These are phyloP conservation scores for Acanthochromis polyacanthus DNA, from an alignment of 2,113 vertebrate species.

Conservation along the genomic window DNA sequence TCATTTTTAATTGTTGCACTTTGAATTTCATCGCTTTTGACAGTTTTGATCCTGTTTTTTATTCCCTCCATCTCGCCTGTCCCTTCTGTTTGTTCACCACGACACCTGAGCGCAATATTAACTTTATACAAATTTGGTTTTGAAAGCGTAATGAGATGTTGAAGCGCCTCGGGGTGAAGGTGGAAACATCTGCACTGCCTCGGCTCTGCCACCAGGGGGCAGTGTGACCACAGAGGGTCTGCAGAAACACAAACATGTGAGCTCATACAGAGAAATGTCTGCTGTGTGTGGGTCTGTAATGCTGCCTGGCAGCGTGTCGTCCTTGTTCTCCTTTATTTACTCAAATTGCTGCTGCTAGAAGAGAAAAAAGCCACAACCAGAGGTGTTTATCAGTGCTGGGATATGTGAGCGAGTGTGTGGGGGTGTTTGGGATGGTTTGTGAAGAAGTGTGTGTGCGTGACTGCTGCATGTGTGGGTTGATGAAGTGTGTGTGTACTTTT, in stretches of 20 bases:
- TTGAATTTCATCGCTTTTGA: not conserved
- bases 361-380: not conserved
- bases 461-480: slow-evolving; percentile 15
- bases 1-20: slow-evolving; percentile 3
- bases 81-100: not conserved
- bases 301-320: slow-evolving; percentile 20
- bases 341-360: slow-evolving; percentile 28
- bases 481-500: slow-evolving; percentile 2
- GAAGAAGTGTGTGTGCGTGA: not conserved
- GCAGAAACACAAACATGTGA: slow-evolving; percentile 10
- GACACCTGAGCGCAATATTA: slow-evolving; percentile 28
- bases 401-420: not conserved
- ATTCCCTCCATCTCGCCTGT: slow-evolving; percentile 4
- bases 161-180: slow-evolving; percentile 13
- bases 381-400: slow-evolving; percentile 6
- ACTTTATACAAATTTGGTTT: slow-evolving; percentile 22
- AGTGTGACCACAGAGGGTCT: slow-evolving; percentile 40
- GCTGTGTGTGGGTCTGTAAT: slow-evolving; percentile 49
- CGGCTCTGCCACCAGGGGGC: slow-evolving; percentile 42
- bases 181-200: not conserved
- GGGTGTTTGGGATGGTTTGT: slow-evolving; percentile 10
- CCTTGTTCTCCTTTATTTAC: slow-evolving; percentile 33
- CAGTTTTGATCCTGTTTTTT: slow-evolving; percentile 18
- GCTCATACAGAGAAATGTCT: slow-evolving; percentile 23
- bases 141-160: not conserved